Evolutionary conservation across 1,140 invertebrate species (phyloP).

Genomic region (Oncopeltus fasciatus): DNA sequence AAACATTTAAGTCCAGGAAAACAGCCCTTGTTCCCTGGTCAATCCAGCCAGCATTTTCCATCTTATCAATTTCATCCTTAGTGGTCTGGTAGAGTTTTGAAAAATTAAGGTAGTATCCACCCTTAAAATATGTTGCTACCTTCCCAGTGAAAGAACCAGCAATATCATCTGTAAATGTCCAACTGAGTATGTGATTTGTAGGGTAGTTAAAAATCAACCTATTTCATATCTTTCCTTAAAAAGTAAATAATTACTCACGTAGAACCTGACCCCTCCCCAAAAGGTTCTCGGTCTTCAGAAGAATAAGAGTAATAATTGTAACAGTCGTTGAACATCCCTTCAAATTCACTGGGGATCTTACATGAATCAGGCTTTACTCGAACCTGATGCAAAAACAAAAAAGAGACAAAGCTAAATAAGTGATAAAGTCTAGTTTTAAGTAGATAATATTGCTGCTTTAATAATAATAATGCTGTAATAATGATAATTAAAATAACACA

Average conservation of each 20-base stretch:
- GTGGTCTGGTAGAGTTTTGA: constrained; percentile 30
- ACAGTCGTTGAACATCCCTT: constrained; percentile 41
- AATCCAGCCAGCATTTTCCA: constrained; percentile 51
- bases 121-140: constrained; percentile 41
- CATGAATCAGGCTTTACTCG: constrained; percentile 44
- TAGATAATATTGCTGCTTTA: not conserved
- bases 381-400: too few species aligned
- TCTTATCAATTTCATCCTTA: constrained; percentile 32
- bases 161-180: not conserved
- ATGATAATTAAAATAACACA: too few species aligned
- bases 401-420: too few species aligned
- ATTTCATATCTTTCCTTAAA: constrained; percentile 26
- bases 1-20: constrained; percentile 58
- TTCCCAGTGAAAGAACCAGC: constrained; percentile 32
- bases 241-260: constrained; percentile 28
- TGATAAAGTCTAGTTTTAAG: too few species aligned
- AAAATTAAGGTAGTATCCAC: constrained; percentile 37
- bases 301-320: constrained; percentile 38
- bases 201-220: not conserved
- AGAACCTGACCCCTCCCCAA: constrained; percentile 30
- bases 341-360: constrained; percentile 42
- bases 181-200: not conserved
- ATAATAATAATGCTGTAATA: not conserved
- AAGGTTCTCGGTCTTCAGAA: constrained; percentile 38
- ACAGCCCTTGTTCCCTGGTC: constrained; percentile 48